Evolutionary conservation across 2,797 vertebrate genomes (phyloP).

Genomic region (Erethizon dorsatum): DNA sequence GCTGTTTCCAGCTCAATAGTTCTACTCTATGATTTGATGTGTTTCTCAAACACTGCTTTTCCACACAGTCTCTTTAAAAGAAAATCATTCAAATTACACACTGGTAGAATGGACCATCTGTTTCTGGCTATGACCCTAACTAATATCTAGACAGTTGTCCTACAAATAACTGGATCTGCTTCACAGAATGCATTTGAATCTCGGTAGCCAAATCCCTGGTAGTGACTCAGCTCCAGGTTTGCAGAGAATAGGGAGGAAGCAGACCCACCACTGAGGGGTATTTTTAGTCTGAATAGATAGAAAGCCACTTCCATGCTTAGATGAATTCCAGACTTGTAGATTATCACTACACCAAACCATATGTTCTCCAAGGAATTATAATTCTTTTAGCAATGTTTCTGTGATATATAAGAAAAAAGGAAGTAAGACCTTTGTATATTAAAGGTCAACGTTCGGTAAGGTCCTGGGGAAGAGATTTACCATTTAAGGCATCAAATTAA

Average conservation of each 20-base stretch:
- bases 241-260: neutral
- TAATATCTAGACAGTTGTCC: neutral
- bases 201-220: neutral
- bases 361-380: neutral
- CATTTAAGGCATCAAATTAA: neutral
- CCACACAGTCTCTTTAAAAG: neutral
- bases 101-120: neutral
- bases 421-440: neutral
- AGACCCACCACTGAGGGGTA: no score
- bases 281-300: neutral
- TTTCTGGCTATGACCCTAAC: neutral
- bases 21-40: neutral
- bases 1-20: neutral
- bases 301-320: neutral
- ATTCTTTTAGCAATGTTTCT: neutral
- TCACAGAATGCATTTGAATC: neutral
- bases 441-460: neutral
- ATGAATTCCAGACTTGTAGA: neutral
- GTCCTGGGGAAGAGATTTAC: neutral
- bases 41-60: neutral
- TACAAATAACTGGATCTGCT: neutral
- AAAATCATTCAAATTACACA: neutral
- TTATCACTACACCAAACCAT: neutral
- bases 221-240: neutral
- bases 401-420: neutral